phyloP scores from a whole-genome alignment of 2,888 invertebrate genomes.

The Oscheius sp. region DNA sequence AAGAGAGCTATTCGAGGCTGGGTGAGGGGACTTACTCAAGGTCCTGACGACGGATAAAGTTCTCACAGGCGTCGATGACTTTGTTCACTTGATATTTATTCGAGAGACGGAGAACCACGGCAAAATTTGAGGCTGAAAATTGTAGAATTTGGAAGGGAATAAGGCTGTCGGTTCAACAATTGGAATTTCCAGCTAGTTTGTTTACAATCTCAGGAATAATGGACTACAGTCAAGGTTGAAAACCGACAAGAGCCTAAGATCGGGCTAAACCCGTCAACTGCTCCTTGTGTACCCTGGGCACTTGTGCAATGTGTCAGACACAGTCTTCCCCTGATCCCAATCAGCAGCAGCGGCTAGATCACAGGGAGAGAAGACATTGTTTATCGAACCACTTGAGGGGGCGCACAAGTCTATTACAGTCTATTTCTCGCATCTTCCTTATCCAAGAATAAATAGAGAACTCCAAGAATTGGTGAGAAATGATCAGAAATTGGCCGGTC shows the following conservation, averaged over 20 bases:
- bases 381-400: conserved; percentile 21
- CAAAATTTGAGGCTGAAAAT: conserved; percentile 63
- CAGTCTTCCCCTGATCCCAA: too few relatives aligned
- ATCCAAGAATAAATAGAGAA: too few relatives aligned
- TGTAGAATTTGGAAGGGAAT: neutral
- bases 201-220: too few relatives aligned
- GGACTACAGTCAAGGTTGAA: too few relatives aligned
- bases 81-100: conserved; percentile 67
- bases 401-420: neutral
- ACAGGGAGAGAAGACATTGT: neutral
- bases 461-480: too few relatives aligned
- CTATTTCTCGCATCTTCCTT: conserved; percentile 6
- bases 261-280: too few relatives aligned
- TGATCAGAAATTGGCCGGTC: too few relatives aligned
- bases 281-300: too few relatives aligned
- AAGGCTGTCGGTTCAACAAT: neutral
- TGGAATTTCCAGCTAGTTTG: too few relatives aligned
- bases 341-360: conserved; percentile 8
- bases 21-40: conserved; percentile 22
- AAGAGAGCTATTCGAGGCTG: conserved; percentile 22
- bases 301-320: too few relatives aligned
- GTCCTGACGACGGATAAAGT: conserved; percentile 41
- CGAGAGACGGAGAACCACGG: conserved; percentile 64
- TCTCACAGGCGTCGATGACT: conserved; percentile 64
- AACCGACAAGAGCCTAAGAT: too few relatives aligned